Conservation (phyloP, 2,113 vertebrate genomes). For the Saiga tatarica region DNA sequence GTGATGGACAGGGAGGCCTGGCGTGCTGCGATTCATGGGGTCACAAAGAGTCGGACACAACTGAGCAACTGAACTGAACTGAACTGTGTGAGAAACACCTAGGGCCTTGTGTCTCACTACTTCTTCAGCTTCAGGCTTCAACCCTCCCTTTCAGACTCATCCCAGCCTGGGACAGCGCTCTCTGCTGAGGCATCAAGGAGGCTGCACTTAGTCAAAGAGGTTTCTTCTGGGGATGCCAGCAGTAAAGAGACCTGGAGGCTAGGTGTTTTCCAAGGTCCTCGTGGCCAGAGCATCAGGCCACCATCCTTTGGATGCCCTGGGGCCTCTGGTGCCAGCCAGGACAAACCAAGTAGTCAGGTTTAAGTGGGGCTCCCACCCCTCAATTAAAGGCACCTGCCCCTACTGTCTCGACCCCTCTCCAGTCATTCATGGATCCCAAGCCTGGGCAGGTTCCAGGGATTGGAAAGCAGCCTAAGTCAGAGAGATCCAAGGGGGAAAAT, state of each 20-base stretch:
- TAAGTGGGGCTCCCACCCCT: background rate
- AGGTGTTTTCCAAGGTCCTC: background rate
- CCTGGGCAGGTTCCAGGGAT: background rate
- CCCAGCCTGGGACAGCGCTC: background rate
- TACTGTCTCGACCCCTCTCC: background rate
- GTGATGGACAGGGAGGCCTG: no score
- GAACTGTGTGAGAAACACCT: background rate
- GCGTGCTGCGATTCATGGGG: no score
- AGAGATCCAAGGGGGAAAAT: background rate
- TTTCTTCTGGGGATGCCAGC: background rate
- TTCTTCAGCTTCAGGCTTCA: background rate
- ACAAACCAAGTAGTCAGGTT: background rate
- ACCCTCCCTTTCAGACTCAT: background rate
- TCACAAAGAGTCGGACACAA: no score
- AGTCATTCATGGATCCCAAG: background rate
- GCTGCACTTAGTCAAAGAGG: background rate
- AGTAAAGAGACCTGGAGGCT: background rate
- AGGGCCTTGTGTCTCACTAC: background rate
- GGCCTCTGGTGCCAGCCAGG: background rate
- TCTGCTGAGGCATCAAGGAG: background rate
- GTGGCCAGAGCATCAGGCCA: background rate
- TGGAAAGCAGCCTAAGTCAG: background rate
- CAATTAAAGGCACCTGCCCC: background rate
- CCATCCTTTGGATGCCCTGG: background rate
- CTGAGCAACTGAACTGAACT: no score